Conservation (phyloP, 2,888 invertebrate species). For the Parascotia fuliginaria region DNA sequence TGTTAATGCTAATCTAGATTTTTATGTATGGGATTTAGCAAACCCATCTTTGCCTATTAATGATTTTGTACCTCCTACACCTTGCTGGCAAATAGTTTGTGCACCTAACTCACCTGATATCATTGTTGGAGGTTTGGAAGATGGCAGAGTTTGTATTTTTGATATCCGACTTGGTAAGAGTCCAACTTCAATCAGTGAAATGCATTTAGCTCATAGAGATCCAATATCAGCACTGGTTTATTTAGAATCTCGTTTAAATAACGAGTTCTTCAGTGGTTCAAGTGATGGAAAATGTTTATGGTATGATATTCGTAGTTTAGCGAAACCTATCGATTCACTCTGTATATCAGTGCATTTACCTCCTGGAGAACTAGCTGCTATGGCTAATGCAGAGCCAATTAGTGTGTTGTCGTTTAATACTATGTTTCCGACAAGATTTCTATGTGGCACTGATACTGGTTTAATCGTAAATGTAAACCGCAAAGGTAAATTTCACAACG, state of each 20-base stretch:
- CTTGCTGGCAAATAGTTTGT: conserved; percentile 61
- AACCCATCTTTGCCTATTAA: conserved; percentile 41
- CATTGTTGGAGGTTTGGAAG: conserved; percentile 59
- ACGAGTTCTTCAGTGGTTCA: conserved; percentile 87
- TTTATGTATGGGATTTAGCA: conserved; percentile 88
- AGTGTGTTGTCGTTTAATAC: conserved; percentile 88
- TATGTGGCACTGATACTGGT: conserved; percentile 68
- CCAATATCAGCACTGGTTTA: conserved; percentile 84
- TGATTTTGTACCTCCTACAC: conserved; percentile 50
- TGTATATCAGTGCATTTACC: conserved; percentile 83
- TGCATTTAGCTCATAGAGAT: conserved; percentile 68
- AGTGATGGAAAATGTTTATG: conserved; percentile 87
- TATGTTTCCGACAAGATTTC: conserved; percentile 86
- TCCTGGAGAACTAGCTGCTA: conserved; percentile 76
- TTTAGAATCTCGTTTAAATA: conserved; percentile 84
- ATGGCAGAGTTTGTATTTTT: conserved; percentile 83
- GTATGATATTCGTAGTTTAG: conserved; percentile 89
- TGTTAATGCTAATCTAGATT: conserved; percentile 72
- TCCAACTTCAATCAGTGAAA: conserved; percentile 88
- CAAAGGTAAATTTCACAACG: conserved; percentile 87
- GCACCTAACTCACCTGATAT: conserved; percentile 51
- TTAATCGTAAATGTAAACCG: conserved; percentile 87
- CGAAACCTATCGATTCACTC: conserved; percentile 84
- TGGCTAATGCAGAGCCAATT: conserved; percentile 84
- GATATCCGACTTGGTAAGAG: conserved; percentile 90